Conservation (phyloP, 2,113 vertebrate genomes). For the Erythrolamprus reginae region DNA sequence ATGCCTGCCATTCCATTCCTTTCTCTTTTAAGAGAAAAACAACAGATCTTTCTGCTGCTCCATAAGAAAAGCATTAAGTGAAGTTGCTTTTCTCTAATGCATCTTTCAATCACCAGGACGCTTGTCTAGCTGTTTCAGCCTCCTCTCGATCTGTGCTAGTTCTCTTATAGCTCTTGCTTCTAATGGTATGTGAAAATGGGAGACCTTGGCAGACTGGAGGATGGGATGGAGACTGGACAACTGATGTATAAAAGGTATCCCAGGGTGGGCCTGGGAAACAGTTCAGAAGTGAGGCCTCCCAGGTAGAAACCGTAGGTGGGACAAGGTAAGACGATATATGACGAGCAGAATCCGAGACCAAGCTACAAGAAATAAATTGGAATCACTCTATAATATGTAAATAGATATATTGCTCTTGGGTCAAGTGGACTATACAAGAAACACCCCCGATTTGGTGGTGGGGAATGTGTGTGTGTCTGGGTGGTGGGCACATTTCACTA, state of each 20-base stretch:
- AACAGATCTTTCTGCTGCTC: neutral
- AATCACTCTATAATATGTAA: no score
- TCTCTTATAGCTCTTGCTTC: neutral
- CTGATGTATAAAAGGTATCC: neutral
- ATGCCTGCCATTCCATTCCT: neutral
- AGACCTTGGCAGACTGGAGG: neutral
- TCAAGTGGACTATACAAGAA: no score
- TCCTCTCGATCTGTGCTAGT: neutral
- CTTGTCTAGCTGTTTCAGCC: neutral
- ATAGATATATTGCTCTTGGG: no score
- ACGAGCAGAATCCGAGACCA: no score
- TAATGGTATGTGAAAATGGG: neutral
- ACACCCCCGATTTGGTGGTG: no score
- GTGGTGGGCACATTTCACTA: no score
- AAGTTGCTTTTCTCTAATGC: neutral
- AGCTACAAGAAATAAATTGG: no score
- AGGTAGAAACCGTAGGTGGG: no score
- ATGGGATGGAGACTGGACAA: neutral
- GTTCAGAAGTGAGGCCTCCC: neutral
- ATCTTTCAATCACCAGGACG: neutral
- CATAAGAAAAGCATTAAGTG: neutral
- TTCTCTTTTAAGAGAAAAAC: neutral
- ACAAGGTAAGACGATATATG: no score
- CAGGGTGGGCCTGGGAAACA: neutral
- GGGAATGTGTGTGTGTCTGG: no score